These are phyloP conservation scores for Tachina lurida DNA, from an alignment of 2,888 invertebrate species.

Conservation along the genomic window DNA sequence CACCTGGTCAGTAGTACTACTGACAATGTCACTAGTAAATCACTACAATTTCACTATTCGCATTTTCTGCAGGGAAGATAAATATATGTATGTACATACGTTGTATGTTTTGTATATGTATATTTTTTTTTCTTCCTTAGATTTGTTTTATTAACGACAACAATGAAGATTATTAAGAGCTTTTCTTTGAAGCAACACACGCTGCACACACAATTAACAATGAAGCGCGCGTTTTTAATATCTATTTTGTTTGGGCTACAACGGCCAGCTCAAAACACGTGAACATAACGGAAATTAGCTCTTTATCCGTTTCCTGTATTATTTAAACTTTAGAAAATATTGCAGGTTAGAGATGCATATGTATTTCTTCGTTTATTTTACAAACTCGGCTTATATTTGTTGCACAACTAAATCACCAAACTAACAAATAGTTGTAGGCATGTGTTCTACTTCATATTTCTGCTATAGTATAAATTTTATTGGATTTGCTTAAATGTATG, in stretches of 20 bases:
- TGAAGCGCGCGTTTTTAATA: slow-evolving; percentile 62
- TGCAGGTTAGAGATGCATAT: not conserved
- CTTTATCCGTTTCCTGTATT: slow-evolving; percentile 53
- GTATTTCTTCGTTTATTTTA: slow-evolving; percentile 1
- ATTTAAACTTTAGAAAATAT: slow-evolving; percentile 16
- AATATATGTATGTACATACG: not conserved
- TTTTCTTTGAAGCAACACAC: slow-evolving; percentile 50
- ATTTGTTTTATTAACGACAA: slow-evolving; percentile 52
- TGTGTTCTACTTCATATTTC: slow-evolving; percentile 27
- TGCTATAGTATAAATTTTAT: not conserved
- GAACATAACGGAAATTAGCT: slow-evolving; percentile 45
- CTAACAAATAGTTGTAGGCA: slow-evolving; percentile 9
- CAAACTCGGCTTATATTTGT: not conserved
- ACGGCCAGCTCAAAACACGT: slow-evolving; percentile 43
- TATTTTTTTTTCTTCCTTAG: slow-evolving; percentile 7
- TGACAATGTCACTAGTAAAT: too few relatives aligned
- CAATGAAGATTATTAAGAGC: slow-evolving; percentile 45
- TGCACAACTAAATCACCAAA: not conserved
- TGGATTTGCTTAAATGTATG: slow-evolving; percentile 44
- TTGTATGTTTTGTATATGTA: not conserved
- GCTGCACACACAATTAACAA: slow-evolving; percentile 11
- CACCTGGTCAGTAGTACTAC: too few relatives aligned
- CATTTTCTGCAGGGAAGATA: too few relatives aligned
- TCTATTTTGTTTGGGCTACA: slow-evolving; percentile 29
- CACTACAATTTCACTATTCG: too few relatives aligned